These are phyloP conservation scores for Bos indicus DNA, from an alignment of 2,113 vertebrate species.

Conservation along the genomic window DNA sequence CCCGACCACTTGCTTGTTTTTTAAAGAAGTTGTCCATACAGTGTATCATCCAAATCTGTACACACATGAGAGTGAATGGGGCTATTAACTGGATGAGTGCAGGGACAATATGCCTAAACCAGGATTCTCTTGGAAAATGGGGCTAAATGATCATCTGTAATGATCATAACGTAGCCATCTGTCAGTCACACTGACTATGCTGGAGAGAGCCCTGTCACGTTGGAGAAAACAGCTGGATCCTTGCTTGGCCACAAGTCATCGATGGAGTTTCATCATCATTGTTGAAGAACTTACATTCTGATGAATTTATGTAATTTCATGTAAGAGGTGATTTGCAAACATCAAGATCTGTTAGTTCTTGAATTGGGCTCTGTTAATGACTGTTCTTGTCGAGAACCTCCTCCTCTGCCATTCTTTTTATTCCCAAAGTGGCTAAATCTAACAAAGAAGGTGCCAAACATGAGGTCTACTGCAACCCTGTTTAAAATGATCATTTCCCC, in stretches of 20 bases:
- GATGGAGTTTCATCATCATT: background rate
- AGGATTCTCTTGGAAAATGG: background rate
- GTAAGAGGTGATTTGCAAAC: background rate
- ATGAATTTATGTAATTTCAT: background rate
- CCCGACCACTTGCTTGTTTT: background rate
- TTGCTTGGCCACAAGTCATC: background rate
- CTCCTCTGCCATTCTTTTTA: background rate
- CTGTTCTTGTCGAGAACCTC: background rate
- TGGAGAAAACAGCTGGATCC: background rate
- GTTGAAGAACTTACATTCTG: background rate
- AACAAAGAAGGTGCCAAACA: background rate
- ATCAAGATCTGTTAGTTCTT: background rate
- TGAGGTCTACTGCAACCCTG: background rate
- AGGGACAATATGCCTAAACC: background rate
- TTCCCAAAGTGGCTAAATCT: background rate
- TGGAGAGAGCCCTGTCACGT: no score
- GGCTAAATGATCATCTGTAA: background rate
- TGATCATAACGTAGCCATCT: background rate
- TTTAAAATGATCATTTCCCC: slow-evolving; percentile 25
- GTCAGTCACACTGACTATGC: background rate
- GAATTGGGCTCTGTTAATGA: background rate
- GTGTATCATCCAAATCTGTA: background rate
- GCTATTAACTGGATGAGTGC: background rate
- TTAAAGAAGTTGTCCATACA: background rate
- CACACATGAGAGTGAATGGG: background rate